Evolutionary conservation across 2,888 invertebrate genomes (phyloP), one percentile per base, ranked within the genome.

Genomic region (Leptopilina drosophilae): DNA sequence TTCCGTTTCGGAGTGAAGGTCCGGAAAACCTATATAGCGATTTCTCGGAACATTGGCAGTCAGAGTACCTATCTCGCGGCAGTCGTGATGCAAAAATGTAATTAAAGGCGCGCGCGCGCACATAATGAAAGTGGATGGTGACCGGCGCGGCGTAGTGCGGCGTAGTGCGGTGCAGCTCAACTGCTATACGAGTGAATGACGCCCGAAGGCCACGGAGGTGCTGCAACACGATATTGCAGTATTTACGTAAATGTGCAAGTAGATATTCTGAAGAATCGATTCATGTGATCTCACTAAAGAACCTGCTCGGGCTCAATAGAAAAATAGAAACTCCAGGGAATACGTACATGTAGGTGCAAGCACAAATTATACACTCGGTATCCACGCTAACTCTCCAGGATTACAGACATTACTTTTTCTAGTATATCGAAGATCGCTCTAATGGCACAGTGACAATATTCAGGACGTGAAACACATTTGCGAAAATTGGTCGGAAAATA

Each of bases 201-300:
- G 89, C 88, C 90, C 89, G 90, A 90, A 90, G 90, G 90, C 90
- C 90, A 89, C 85, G 85, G 84, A 87, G 87, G 87, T 87, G 87
- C 87, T 81, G 86, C 86, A 87, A 86, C 85, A 84, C 85, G 87
- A 80, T 83, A 81, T 81, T 83, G 81, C 84, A 81, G 82, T 84
- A 83, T 84, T 82, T 84, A 84, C 82, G 84, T 84, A 82, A 82
- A 84, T 84, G 81, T 82, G 77, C 82, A 81, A 80, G 80, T 79
- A 80, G 80, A 77, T 80, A 83, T 80, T 77, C 81, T 66, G 77
- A 77, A 80, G 81, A 82, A 82, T 82, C 82, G 82, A 73, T 73
- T 73, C 73, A 73, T 73, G 73, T 73, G 56, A 73, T 73, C 56
- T 73, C 40, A 33, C 56, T 56, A 73, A 73, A 14, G 56, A 73